Percentiles rank a stretch among this genome's conserved stretches.
phyloP scores from a whole-genome alignment of 2,113 vertebrate genomes.

The Bubo scandiacus region DNA sequence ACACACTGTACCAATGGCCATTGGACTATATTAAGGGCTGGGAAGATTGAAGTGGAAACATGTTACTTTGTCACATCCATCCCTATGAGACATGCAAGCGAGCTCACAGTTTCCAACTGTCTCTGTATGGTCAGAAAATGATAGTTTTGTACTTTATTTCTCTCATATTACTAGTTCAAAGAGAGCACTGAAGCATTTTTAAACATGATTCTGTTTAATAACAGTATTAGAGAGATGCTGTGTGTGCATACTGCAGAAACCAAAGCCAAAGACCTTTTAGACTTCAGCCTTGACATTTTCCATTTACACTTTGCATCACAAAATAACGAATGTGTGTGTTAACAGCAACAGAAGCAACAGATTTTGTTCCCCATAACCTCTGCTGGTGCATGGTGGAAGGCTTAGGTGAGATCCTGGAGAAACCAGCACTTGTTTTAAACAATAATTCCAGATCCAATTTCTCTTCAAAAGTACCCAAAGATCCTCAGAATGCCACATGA shows the following conservation, averaged over 20 bases:
- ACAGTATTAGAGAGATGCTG: background rate
- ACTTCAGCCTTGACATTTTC: background rate
- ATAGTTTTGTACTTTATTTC: background rate
- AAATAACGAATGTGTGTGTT: background rate
- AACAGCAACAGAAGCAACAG: background rate
- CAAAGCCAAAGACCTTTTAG: background rate
- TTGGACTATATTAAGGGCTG: background rate
- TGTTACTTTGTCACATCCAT: background rate
- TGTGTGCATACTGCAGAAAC: background rate
- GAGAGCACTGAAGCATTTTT: background rate
- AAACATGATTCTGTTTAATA: background rate
- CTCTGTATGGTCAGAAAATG: background rate
- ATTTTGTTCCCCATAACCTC: background rate
- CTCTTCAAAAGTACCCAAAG: background rate
- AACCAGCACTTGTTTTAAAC: background rate
- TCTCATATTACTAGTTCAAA: background rate
- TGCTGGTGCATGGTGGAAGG: background rate
- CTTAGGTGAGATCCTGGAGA: background rate
- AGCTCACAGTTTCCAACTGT: background rate
- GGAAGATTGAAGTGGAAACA: background rate
- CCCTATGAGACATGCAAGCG: accelerated
- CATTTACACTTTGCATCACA: background rate
- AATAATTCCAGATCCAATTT: background rate
- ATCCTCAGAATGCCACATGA: background rate
- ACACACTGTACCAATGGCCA: background rate